Percentiles rank a stretch among this genome's conserved stretches.
These are phyloP conservation scores for Plutomurus gul DNA, from an alignment of 1,140 invertebrate species.

Conservation along the genomic window DNA sequence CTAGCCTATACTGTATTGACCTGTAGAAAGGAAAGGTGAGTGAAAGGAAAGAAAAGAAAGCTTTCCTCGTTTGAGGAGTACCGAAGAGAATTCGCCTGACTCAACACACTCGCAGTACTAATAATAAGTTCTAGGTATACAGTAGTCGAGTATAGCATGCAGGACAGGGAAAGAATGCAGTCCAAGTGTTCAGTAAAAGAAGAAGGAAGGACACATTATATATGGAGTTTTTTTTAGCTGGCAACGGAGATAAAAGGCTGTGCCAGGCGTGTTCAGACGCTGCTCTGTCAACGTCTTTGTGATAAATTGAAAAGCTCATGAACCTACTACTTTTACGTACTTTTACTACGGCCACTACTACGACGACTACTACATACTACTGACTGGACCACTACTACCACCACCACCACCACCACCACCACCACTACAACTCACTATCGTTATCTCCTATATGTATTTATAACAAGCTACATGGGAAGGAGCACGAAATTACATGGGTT, in stretches of 20 bases:
- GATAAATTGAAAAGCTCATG: constrained; percentile 29
- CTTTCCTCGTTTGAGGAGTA: no score
- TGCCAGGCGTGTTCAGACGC: not conserved
- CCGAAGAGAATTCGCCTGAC: no score
- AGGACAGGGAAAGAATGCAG: no score
- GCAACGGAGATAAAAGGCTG: not conserved
- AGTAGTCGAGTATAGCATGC: no score
- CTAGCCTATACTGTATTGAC: no score
- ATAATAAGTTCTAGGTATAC: no score
- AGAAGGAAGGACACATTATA: no score
- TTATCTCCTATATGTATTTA: not conserved
- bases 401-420: no score
- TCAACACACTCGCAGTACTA: no score
- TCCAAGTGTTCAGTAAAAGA: no score
- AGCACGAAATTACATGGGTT: not conserved
- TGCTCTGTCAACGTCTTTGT: constrained; percentile 14
- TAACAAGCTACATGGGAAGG: not conserved
- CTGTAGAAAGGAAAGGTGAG: no score
- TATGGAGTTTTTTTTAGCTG: not conserved
- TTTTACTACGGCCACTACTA: not conserved
- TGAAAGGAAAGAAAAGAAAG: no score
- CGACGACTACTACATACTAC: not conserved
- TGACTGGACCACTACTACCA: not conserved
- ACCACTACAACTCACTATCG: not conserved
- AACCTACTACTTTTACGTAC: not conserved